Base-by-base conservation (phyloP, 2,888 invertebrate species). In the Trisateles emortualis region DNA sequence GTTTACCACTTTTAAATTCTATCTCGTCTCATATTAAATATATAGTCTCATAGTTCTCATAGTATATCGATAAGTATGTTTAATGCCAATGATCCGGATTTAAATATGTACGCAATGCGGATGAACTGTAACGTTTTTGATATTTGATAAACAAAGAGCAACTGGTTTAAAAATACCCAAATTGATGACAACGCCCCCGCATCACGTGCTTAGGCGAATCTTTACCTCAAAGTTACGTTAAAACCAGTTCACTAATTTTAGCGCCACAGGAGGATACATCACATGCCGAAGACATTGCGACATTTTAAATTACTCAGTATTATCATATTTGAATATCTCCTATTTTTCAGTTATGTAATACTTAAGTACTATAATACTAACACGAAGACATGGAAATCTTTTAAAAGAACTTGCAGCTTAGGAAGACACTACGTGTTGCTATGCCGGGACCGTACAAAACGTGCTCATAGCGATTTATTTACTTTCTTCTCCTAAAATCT, bases 191-290 rank as follows among this genome's bases (percentile, higher is more conserved):
- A 39, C 19, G 39, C 22, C 39, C 22, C 10, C 39, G 1, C 5
- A 11, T 39, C 39, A 22, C 13, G n/a, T 39, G 13, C 39, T 39
- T 2, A 6, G 6, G 10, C 11, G 39, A 39, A 22, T 39, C 22
- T 10, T 19, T 19, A 19, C 19, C 36, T 6, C 11, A 39, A 22
- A 39, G n/a, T n/a, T 22, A 39, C n/a, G 11, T 22, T 17, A 19
- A 38, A 39, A 39, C 22, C 13, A 39, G 39, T 39, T 19, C n/a
- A 39, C 4, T 24, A n/a, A 38, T 19, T 19, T 38, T n/a, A 38
- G 19, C 19, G 11, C 16, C 35, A 35, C 9, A 17, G 10, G 11
- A n/a, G 36, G 13, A 13, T 8, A 36, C 16, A 36, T 36, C 19
- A 17, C 2, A 36, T 4, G 10, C n/a, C 33, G 14, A 33, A 6